A percentile compares a stretch with the other conserved stretches of the same genome.
Evolutionary conservation across 35 echinoderm and acorn worm species (phyloP).

Genomic region (Stichopus chloronotus): DNA sequence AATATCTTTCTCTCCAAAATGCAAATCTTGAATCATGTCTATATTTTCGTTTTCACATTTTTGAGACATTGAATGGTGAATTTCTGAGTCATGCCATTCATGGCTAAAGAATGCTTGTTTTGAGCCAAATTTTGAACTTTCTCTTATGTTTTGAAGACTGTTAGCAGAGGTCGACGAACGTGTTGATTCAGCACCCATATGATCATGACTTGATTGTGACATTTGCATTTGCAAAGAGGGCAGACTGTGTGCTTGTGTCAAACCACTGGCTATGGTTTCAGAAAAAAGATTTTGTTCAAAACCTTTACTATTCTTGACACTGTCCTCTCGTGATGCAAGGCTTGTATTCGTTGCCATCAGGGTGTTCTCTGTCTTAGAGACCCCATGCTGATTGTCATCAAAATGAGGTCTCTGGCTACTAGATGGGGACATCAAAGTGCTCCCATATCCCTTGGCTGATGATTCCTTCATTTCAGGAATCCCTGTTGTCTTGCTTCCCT

Average conservation of each 20-base stretch:
- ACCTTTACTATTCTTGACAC: neutral
- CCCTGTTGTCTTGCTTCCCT: neutral
- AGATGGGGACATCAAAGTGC: neutral
- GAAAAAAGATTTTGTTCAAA: neutral
- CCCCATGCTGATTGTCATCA: neutral
- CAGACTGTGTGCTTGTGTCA: neutral
- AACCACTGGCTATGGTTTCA: slow-evolving; percentile 3
- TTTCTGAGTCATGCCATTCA: neutral
- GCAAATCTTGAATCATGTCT: neutral
- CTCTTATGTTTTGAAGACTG: neutral
- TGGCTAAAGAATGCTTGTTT: neutral
- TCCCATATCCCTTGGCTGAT: neutral
- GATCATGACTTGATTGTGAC: neutral
- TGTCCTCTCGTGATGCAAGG: too few relatives aligned
- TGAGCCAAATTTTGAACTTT: neutral
- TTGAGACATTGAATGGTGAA: neutral
- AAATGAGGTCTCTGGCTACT: neutral
- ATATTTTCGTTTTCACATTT: neutral
- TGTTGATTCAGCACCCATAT: neutral
- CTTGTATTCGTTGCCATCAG: neutral
- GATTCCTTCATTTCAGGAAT: neutral
- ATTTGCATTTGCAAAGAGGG: neutral
- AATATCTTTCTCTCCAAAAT: neutral
- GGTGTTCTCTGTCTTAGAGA: neutral
- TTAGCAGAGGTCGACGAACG: neutral